A percentile compares a stretch with the other conserved stretches of the same genome.
phyloP scores from a whole-genome alignment of 2,888 invertebrate genomes.

The Scaptomyza reducta region DNA sequence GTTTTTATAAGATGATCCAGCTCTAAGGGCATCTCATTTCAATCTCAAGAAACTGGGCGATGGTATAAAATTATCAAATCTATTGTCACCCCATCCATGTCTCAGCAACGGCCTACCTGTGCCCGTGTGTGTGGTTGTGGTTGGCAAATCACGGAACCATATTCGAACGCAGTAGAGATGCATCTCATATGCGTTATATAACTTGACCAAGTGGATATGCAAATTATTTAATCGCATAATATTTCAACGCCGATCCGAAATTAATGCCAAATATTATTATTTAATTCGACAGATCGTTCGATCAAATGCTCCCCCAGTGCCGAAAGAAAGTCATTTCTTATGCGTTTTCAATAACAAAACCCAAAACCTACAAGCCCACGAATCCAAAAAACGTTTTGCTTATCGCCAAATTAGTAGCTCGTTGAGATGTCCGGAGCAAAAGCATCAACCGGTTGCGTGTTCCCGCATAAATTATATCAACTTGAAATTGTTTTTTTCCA shows the following conservation, averaged over 20 bases:
- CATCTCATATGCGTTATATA: slow-evolving; percentile 65
- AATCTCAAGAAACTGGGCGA: slow-evolving; percentile 36
- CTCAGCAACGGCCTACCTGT: slow-evolving; percentile 23
- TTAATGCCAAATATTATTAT: slow-evolving; percentile 74
- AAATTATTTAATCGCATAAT: slow-evolving; percentile 66
- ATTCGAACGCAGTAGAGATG: slow-evolving; percentile 52
- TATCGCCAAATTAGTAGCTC: slow-evolving; percentile 48
- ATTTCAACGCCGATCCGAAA: slow-evolving; percentile 52
- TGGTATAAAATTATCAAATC: slow-evolving; percentile 61
- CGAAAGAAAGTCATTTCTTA: slow-evolving; percentile 70
- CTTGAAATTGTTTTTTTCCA: slow-evolving; percentile 15
- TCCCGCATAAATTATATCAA: slow-evolving; percentile 62
- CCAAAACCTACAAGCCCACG: slow-evolving; percentile 4
- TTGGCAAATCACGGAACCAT: slow-evolving; percentile 76
- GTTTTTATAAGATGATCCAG: slow-evolving; percentile 66
- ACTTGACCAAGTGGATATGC: slow-evolving; percentile 45
- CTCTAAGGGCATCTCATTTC: slow-evolving; percentile 45
- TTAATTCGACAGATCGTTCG: slow-evolving; percentile 47
- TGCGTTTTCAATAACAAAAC: slow-evolving; percentile 35
- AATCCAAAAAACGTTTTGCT: slow-evolving; percentile 20
- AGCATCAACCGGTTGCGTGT: slow-evolving; percentile 36
- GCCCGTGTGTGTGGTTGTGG: slow-evolving; percentile 20
- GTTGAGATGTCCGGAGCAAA: slow-evolving; percentile 45
- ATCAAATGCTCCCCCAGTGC: slow-evolving; percentile 37
- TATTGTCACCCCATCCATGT: slow-evolving; percentile 50